Evolutionary conservation across 2,113 vertebrate species (phyloP).

Genomic region (Pogona vitticeps): DNA sequence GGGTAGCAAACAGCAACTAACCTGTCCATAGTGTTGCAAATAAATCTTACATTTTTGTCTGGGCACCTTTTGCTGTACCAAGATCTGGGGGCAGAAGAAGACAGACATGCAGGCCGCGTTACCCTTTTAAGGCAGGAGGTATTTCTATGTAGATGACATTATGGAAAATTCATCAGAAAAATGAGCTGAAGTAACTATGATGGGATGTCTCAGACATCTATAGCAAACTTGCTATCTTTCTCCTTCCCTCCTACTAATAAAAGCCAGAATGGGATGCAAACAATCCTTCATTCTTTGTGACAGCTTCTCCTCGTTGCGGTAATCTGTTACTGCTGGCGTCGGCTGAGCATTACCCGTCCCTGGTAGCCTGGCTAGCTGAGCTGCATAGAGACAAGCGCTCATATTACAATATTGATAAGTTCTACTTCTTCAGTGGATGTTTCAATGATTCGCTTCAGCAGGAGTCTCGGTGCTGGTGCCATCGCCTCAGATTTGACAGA

Average conservation of each 20-base stretch:
- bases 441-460: slow-evolving; percentile 2
- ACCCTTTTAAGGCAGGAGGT: neutral
- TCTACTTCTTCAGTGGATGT: neutral
- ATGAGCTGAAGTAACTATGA: neutral
- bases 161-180: slow-evolving; percentile 1
- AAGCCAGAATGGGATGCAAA: slow-evolving; percentile 32
- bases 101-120: neutral
- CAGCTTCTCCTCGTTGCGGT: slow-evolving; percentile 54
- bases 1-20: neutral
- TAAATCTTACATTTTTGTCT: neutral
- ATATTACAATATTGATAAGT: neutral
- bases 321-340: neutral
- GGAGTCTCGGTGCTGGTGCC: slow-evolving; percentile 5
- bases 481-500: slow-evolving; percentile 25
- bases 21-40: neutral
- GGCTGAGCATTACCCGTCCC: slow-evolving; percentile 47
- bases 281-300: slow-evolving; percentile 47
- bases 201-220: slow-evolving; percentile 37
- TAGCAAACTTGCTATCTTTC: slow-evolving; percentile 34
- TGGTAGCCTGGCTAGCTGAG: slow-evolving; percentile 1
- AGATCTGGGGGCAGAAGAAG: neutral
- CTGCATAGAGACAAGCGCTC: neutral
- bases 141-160: neutral
- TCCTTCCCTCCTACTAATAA: neutral
- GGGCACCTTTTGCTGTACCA: neutral